A percentile compares a stretch with the other conserved stretches of the same genome.
Conservation (phyloP, 64 coral and sea anemone species). For the Orbicella faveolata region DNA sequence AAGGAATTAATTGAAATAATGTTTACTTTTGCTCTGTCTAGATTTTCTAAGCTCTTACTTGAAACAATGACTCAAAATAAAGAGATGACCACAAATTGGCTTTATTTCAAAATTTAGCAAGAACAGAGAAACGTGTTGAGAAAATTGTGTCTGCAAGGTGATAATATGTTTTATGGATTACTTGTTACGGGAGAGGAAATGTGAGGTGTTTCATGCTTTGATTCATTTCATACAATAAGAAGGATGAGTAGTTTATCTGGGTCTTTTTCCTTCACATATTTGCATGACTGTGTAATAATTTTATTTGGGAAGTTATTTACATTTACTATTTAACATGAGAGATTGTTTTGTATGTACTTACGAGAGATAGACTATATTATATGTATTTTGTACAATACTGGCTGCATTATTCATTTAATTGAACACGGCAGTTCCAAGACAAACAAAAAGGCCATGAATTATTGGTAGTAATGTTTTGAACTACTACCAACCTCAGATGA, state of each 20-base stretch:
- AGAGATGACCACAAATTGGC: not conserved
- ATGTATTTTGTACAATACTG: slow-evolving; percentile 40
- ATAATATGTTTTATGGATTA: slow-evolving; percentile 10
- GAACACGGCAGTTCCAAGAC: not conserved
- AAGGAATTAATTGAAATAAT: not conserved
- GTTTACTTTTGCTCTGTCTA: slow-evolving; percentile 1
- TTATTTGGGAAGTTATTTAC: slow-evolving; percentile 48
- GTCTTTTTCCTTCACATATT: slow-evolving; percentile 17
- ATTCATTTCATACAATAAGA: slow-evolving; percentile 14
- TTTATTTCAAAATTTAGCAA: not conserved
- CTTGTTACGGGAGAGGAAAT: not conserved
- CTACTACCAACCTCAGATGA: not conserved
- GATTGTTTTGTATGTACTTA: slow-evolving; percentile 35
- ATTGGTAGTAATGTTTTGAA: slow-evolving; percentile 12
- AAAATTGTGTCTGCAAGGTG: not conserved
- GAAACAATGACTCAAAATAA: not conserved
- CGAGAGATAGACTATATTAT: slow-evolving; percentile 29
- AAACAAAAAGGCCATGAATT: not conserved
- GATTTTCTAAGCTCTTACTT: slow-evolving; percentile 2
- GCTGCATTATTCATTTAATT: not conserved
- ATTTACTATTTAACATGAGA: slow-evolving; percentile 31
- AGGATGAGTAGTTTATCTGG: not conserved
- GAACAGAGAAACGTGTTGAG: slow-evolving; percentile 1
- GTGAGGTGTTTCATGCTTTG: not conserved
- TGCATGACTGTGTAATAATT: slow-evolving; percentile 47